Conservation (phyloP, 2,888 invertebrate genomes). For the Boloria euphrosyne region DNA sequence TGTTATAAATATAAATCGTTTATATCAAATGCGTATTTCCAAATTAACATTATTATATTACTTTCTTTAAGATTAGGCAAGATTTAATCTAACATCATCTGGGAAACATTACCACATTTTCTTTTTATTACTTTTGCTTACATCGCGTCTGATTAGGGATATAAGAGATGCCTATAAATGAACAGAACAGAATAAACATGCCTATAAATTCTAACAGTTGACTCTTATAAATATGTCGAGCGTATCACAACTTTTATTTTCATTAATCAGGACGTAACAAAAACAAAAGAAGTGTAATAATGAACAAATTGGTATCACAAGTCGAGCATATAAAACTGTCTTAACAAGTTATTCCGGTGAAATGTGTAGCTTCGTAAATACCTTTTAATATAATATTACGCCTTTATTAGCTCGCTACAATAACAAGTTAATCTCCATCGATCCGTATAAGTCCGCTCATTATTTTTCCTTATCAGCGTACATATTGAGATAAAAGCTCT, state of each 20-base stretch:
- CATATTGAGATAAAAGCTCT: slow-evolving; percentile 68
- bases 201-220: slow-evolving; percentile 1
- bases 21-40: no score
- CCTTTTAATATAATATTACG: slow-evolving; percentile 43
- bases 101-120: no score
- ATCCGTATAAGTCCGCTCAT: slow-evolving; percentile 70
- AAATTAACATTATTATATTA: no score
- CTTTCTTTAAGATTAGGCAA: no score
- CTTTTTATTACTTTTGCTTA: no score
- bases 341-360: slow-evolving; percentile 22
- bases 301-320: slow-evolving; percentile 21
- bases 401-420: slow-evolving; percentile 43
- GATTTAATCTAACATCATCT: no score
- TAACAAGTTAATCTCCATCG: slow-evolving; percentile 71
- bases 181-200: background rate
- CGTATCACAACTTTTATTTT: slow-evolving; percentile 20
- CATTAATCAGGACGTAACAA: slow-evolving; percentile 20
- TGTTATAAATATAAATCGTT: no score
- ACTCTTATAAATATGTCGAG: slow-evolving; percentile 1
- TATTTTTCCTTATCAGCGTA: slow-evolving; percentile 75
- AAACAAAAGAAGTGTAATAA: slow-evolving; percentile 24
- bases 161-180: no score
- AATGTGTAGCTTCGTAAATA: slow-evolving; percentile 38
- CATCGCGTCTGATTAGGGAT: no score
- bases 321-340: slow-evolving; percentile 23